phyloP scores from a whole-genome alignment of 2,113 vertebrate species.

The Nothobranchius furzeri region DNA sequence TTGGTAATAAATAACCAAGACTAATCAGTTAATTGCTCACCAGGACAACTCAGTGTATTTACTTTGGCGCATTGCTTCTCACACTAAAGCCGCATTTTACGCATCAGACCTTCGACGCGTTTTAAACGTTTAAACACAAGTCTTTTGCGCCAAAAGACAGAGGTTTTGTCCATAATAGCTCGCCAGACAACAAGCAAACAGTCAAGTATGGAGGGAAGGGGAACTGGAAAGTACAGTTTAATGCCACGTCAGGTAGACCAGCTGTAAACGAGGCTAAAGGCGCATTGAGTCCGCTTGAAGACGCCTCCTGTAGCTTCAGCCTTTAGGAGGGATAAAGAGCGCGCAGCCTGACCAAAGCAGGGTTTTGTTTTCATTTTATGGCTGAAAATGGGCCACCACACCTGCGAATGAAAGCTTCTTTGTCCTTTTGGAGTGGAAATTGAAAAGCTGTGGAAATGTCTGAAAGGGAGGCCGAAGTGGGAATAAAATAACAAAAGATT shows the following conservation, averaged over 20 bases:
- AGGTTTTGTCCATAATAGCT: constrained; percentile 40
- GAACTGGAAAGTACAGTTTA: constrained; percentile 52
- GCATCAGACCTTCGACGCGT: background rate
- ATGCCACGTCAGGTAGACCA: constrained; percentile 64
- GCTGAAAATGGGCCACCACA: constrained; percentile 46
- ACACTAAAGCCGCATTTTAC: background rate
- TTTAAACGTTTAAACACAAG: background rate
- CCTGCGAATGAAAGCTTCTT: constrained; percentile 44
- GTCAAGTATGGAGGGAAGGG: constrained; percentile 40
- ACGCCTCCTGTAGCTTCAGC: constrained; percentile 59
- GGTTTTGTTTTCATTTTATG: constrained; percentile 59
- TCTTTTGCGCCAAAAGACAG: too few relatives aligned
- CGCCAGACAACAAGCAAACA: constrained; percentile 69
- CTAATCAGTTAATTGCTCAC: background rate
- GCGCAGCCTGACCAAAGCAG: constrained; percentile 28
- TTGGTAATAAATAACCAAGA: background rate
- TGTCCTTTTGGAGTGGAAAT: constrained; percentile 21
- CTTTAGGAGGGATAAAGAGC: constrained; percentile 35
- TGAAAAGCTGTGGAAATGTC: background rate
- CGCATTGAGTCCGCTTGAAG: constrained; percentile 48
- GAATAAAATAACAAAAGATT: background rate
- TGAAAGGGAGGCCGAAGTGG: background rate
- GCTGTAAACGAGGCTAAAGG: constrained; percentile 59
- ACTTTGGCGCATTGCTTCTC: constrained; percentile 9
- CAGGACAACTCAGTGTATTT: background rate